phyloP scores from a whole-genome alignment of 2,888 invertebrate genomes.

The Oegoconia quadripuncta region DNA sequence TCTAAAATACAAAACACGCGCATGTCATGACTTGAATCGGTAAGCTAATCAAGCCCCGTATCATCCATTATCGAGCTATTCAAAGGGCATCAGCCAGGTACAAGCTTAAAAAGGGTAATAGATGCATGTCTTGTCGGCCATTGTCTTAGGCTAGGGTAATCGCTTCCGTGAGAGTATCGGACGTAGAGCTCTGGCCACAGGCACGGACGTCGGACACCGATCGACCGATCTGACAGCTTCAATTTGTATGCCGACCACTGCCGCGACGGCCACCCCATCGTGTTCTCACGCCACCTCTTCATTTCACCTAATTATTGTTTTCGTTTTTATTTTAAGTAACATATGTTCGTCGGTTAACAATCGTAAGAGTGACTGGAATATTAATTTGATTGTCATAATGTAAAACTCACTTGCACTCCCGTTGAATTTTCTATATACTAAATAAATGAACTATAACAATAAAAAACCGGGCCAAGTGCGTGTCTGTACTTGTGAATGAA shows the following conservation, averaged over 20 bases:
- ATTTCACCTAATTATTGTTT: constrained; percentile 71
- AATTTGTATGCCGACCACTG: constrained; percentile 63
- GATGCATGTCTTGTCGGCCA: constrained; percentile 73
- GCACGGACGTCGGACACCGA: constrained; percentile 34
- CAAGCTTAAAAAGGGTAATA: constrained; percentile 66
- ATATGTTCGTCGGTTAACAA: too few species aligned
- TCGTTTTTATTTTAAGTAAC: too few species aligned
- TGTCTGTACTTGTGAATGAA: too few species aligned
- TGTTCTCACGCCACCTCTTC: constrained; percentile 67
- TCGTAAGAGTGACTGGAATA: too few species aligned
- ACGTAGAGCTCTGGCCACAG: constrained; percentile 27
- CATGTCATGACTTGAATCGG: constrained; percentile 14
- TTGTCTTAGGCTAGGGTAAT: constrained; percentile 71
- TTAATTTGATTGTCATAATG: too few species aligned
- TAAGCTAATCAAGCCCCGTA: constrained; percentile 21
- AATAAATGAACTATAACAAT: too few species aligned
- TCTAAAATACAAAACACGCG: constrained; percentile 8
- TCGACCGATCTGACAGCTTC: constrained; percentile 54
- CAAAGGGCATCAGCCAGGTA: constrained; percentile 55
- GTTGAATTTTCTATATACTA: too few species aligned
- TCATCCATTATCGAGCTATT: constrained; percentile 45
- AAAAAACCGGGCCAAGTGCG: too few species aligned
- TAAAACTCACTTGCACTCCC: too few species aligned
- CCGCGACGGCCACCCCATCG: constrained; percentile 54
- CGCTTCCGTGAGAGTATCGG: constrained; percentile 71